Base-by-base conservation (phyloP, 2,888 invertebrate species). In the Neoascia interrupta region DNA sequence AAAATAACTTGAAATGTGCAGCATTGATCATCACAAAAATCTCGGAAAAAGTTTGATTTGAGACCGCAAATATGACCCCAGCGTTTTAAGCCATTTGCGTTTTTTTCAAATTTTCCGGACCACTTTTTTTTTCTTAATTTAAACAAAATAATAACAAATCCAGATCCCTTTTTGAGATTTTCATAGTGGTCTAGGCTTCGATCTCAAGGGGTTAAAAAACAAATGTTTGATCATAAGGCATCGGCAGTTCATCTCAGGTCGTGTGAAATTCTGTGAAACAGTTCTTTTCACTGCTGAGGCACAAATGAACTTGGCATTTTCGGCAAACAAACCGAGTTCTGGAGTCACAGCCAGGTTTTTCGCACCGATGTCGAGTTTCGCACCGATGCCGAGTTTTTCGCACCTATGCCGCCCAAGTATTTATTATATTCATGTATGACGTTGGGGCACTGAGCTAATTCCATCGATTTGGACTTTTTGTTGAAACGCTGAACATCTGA, bases 401-500 rank as follows among this genome's bases (percentile, higher is more conserved):
- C 11, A 23, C 23, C 43, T 3, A 43, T 21, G 11, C 21, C 43
- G 11, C 19, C 21, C 43, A 43, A 21, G n/a, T 11, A 21, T 43
- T 43, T 43, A 2, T 43, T 43, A 11, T 43, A 43, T 13, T 43
- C 43, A 11, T 23, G 43, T 23, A 43, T 43, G 13, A 21, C 43
- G 23, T 43, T 43, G 13, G 43, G 43, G 18, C 66, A 34, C 23
- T 39, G 8, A 39, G 61, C 47, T 49, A 8, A 37, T 36, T 76
- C 54, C 63, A 64, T 58, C 16, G 19, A 21, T 39, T 74, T 61
- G 3, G 61, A 51, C 41, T 68, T 69, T 60, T 49, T 72, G n/a
- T 58, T 63, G 18, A 28, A 81, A 36, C 73, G 28, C 6, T 60
- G 23, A 4, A 69, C 61, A 11, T 49, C 61, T 51, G 66, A 68